Evolutionary conservation across 2,888 invertebrate genomes (phyloP).

Genomic region (Ichneumoninae sp.): DNA sequence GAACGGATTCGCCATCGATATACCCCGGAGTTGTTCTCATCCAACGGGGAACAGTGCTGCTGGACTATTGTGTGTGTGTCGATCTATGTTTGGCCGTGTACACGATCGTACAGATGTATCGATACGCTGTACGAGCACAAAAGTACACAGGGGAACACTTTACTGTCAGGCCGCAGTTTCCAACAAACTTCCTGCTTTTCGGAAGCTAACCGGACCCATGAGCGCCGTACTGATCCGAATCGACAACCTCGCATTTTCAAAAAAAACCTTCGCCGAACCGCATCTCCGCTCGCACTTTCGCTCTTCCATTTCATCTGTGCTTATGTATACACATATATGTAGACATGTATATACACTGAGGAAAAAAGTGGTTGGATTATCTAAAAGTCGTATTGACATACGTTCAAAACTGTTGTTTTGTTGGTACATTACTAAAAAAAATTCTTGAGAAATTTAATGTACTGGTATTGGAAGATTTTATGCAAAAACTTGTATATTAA

Average conservation of each 20-base stretch:
- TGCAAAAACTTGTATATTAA: too few species aligned
- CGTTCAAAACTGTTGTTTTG: too few species aligned
- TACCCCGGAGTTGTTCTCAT: constrained; percentile 32
- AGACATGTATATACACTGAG: too few species aligned
- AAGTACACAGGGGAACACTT: constrained; percentile 48
- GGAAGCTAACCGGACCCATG: constrained; percentile 39
- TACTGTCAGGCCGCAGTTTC: constrained; percentile 49
- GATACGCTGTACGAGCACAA: constrained; percentile 13
- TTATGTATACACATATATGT: neutral
- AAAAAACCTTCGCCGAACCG: constrained; percentile 35
- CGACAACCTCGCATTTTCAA: constrained; percentile 18
- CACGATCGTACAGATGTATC: neutral
- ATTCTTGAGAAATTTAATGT: too few species aligned
- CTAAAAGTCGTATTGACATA: too few species aligned
- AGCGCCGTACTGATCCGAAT: constrained; percentile 29
- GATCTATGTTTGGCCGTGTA: neutral
- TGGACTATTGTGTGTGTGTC: neutral
- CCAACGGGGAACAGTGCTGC: constrained; percentile 9
- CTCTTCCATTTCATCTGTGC: neutral
- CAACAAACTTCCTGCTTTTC: constrained; percentile 63
- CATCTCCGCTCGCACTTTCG: constrained; percentile 1
- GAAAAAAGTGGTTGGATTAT: too few species aligned
- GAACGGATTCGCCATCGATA: constrained; percentile 48
- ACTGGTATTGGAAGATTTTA: too few species aligned
- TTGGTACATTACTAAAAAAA: too few species aligned